Percentiles rank a stretch among this genome's conserved stretches.
phyloP scores from a whole-genome alignment of 2,888 invertebrate genomes.

The Oscheius sp. region DNA sequence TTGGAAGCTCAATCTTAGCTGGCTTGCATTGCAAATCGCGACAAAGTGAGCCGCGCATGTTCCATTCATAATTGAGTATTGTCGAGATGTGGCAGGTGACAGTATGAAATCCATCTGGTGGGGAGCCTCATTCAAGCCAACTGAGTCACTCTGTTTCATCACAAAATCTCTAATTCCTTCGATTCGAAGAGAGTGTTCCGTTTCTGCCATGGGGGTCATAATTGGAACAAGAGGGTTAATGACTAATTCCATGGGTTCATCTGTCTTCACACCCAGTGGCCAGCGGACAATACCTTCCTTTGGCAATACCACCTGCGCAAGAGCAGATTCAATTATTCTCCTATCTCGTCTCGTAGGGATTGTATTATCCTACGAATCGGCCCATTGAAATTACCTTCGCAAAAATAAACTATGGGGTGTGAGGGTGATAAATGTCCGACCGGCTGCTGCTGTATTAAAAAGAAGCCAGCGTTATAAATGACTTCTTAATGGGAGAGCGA shows the following conservation, averaged over 20 bases:
- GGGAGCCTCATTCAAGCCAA: background rate
- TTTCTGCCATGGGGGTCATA: no score
- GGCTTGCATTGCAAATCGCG: constrained; percentile 14
- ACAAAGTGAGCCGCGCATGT: constrained; percentile 21
- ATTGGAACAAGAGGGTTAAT: no score
- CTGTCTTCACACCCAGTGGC: no score
- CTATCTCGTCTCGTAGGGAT: constrained; percentile 14
- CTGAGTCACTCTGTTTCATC: no score
- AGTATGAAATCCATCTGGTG: background rate
- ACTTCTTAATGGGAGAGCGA: constrained; percentile 12
- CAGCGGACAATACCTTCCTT: background rate
- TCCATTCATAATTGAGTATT: constrained; percentile 31
- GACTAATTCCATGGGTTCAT: no score
- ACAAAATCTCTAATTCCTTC: no score
- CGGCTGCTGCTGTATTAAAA: background rate
- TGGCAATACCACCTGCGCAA: constrained; percentile 18
- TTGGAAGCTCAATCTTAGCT: background rate
- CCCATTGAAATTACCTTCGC: constrained; percentile 12
- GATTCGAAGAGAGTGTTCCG: no score
- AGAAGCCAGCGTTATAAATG: constrained; percentile 25
- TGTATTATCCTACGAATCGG: constrained; percentile 23
- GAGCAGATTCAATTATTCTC: constrained; percentile 23
- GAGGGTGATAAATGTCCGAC: background rate
- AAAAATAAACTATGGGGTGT: constrained; percentile 13
- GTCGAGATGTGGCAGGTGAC: constrained; percentile 1